These are phyloP conservation scores for Branchinecta lynchi DNA, from an alignment of 1,140 invertebrate genomes.

Conservation along the genomic window DNA sequence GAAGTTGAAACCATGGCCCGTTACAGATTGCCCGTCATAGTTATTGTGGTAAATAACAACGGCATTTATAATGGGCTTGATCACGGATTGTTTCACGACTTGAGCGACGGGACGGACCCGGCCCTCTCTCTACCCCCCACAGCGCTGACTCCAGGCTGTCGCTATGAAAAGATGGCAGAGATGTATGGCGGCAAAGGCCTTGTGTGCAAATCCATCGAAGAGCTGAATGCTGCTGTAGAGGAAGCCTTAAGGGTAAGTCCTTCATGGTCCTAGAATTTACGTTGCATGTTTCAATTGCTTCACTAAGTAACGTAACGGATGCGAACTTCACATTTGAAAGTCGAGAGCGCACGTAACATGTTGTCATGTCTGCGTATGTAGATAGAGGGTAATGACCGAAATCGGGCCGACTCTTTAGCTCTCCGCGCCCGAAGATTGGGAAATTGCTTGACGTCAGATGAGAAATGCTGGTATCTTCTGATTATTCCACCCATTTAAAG, in stretches of 20 bases:
- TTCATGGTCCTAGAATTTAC: not conserved
- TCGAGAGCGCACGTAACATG: too few relatives aligned
- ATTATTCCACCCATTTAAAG: too few relatives aligned
- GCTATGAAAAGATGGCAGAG: constrained; percentile 77
- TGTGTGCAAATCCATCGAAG: constrained; percentile 53
- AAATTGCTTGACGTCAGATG: too few relatives aligned
- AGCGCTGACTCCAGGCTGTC: constrained; percentile 51
- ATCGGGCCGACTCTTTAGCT: too few relatives aligned
- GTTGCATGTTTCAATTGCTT: too few relatives aligned
- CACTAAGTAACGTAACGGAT: too few relatives aligned
- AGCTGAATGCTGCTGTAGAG: constrained; percentile 52
- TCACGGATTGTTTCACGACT: constrained; percentile 49
- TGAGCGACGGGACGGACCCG: constrained; percentile 47
- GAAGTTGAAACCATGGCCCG: constrained; percentile 90
- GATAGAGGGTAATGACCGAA: too few relatives aligned
- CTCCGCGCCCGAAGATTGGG: too few relatives aligned
- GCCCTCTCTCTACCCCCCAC: constrained; percentile 50
- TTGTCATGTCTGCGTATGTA: too few relatives aligned
- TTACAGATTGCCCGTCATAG: constrained; percentile 76
- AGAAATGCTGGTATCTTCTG: too few relatives aligned
- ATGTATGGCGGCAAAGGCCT: constrained; percentile 67
- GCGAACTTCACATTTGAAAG: too few relatives aligned
- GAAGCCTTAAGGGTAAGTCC: constrained; percentile 36
- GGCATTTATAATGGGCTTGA: constrained; percentile 80
- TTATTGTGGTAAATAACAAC: constrained; percentile 89